Conservation (phyloP, 2,888 invertebrate genomes). For the Philonicus albiceps region DNA sequence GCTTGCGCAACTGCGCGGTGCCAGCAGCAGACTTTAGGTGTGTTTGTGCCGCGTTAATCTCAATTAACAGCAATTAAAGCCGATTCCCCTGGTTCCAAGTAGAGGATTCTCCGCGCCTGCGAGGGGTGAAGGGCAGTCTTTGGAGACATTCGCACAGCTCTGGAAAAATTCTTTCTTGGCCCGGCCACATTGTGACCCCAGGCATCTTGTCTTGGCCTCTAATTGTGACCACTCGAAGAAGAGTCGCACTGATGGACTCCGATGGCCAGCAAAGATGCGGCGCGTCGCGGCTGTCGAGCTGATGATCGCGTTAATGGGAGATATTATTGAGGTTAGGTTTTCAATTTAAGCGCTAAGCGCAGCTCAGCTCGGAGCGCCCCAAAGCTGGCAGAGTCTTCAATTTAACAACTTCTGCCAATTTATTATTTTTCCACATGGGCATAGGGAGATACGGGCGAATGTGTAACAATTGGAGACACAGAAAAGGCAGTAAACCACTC, state of each 20-base stretch:
- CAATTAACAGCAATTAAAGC: conserved; percentile 47
- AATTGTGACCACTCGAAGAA: background rate
- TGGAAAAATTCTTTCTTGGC: conserved; percentile 8
- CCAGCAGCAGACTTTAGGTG: background rate
- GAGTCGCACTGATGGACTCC: background rate
- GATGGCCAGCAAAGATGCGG: background rate
- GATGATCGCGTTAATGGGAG: conserved; percentile 7
- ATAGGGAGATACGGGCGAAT: conserved; percentile 30
- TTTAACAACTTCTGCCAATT: conserved; percentile 30
- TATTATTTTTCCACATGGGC: background rate
- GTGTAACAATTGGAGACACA: background rate
- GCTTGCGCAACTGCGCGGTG: background rate
- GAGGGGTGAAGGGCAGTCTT: background rate
- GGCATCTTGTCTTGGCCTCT: conserved; percentile 30
- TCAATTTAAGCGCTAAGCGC: conserved; percentile 10
- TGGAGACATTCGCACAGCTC: conserved; percentile 24
- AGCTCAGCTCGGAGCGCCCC: background rate
- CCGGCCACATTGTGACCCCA: conserved; percentile 14
- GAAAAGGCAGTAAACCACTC: background rate
- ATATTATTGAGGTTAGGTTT: conserved; percentile 39
- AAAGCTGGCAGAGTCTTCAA: background rate
- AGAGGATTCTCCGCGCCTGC: background rate
- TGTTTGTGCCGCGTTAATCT: conserved; percentile 44
- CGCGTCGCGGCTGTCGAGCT: background rate
- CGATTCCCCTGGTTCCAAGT: background rate